Evolutionary conservation across 2,113 vertebrate species (phyloP).

Genomic region (Periophthalmus modestus): DNA sequence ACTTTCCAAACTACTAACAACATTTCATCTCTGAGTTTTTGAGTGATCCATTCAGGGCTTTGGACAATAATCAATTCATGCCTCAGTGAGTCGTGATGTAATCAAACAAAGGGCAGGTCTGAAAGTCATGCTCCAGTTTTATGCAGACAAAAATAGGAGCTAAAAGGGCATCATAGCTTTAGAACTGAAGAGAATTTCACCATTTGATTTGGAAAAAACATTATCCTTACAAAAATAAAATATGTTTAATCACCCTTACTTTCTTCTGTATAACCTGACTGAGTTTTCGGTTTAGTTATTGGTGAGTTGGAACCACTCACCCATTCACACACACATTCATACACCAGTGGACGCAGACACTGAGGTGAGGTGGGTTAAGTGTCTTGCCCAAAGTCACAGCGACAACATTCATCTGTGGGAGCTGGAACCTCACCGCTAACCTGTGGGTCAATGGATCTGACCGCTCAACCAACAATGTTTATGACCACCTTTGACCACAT

Average conservation of each 20-base stretch:
- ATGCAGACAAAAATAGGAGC: background rate
- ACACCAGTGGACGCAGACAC: too few species aligned
- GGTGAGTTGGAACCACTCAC: too few species aligned
- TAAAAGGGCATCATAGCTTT: background rate
- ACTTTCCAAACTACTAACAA: background rate
- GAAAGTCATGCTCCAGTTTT: background rate
- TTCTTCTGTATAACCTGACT: background rate
- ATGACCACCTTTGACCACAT: too few species aligned
- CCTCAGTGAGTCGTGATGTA: constrained; percentile 29
- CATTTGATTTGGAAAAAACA: background rate
- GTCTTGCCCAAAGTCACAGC: too few species aligned
- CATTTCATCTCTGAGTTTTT: constrained; percentile 1
- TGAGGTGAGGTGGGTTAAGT: too few species aligned
- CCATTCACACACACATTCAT: too few species aligned
- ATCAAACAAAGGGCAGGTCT: constrained; percentile 29
- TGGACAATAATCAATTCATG: constrained; percentile 45
- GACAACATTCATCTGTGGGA: too few species aligned
- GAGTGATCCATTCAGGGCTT: constrained; percentile 27
- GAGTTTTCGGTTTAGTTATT: too few species aligned
- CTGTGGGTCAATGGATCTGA: too few species aligned
- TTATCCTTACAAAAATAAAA: too few species aligned
- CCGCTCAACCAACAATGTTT: too few species aligned
- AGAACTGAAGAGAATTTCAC: background rate
- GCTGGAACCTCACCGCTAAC: too few species aligned
- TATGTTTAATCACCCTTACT: background rate